These are phyloP conservation scores for Ariopsis seemanni DNA, from an alignment of 2,113 vertebrate species.

Conservation along the genomic window DNA sequence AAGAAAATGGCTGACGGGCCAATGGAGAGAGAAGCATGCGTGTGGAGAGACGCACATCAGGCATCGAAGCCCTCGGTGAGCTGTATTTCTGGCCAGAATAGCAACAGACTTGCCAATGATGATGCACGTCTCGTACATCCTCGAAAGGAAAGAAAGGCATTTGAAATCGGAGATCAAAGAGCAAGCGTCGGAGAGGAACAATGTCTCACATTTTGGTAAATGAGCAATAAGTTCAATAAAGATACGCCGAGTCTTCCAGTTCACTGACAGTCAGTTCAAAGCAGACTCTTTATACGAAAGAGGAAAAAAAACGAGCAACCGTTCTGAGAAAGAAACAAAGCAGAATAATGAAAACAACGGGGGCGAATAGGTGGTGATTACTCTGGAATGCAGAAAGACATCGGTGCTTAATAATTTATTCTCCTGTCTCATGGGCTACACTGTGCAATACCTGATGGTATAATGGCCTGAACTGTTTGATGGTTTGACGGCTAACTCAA, in stretches of 20 bases:
- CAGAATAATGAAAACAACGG: slow-evolving; percentile 11
- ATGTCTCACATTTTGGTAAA: slow-evolving; percentile 44
- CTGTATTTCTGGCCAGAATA: slow-evolving; percentile 17
- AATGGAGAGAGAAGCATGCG: slow-evolving; percentile 8
- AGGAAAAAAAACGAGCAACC: slow-evolving; percentile 11
- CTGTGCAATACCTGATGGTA: neutral
- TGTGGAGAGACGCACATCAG: slow-evolving; percentile 13
- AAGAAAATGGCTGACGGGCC: neutral
- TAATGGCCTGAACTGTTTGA: neutral
- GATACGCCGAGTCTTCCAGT: slow-evolving; percentile 28
- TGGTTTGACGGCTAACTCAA: neutral
- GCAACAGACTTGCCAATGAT: slow-evolving; percentile 25
- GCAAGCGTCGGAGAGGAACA: slow-evolving; percentile 9
- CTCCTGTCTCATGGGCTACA: neutral
- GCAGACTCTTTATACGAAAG: neutral
- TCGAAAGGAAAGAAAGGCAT: slow-evolving; percentile 33
- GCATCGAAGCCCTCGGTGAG: slow-evolving; percentile 11
- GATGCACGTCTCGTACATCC: slow-evolving; percentile 7
- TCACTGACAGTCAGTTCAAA: slow-evolving; percentile 39
- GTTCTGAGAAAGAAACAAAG: slow-evolving; percentile 1
- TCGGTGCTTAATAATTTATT: slow-evolving; percentile 11
- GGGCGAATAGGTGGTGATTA: slow-evolving; percentile 22
- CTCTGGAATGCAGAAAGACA: slow-evolving; percentile 17
- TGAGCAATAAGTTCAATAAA: slow-evolving; percentile 48
- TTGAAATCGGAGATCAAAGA: slow-evolving; percentile 51